Conservation (phyloP, 2,113 vertebrate genomes). For the Xenotilapia leptura region DNA sequence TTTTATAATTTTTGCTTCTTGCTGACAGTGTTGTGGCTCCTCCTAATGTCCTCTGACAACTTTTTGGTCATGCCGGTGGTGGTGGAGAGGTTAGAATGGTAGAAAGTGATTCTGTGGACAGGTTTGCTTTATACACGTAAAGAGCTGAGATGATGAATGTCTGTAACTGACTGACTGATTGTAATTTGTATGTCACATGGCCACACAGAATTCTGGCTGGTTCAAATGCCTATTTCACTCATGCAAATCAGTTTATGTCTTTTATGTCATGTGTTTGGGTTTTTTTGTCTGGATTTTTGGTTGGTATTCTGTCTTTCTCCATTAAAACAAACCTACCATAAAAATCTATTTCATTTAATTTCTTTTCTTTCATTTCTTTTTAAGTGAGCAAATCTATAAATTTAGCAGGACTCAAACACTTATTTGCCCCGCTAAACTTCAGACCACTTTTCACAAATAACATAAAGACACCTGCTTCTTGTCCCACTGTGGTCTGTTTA, state of each 20-base stretch:
- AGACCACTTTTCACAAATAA: neutral
- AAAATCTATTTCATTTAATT: neutral
- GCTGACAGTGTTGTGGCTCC: neutral
- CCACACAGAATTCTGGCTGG: neutral
- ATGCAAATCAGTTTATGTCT: neutral
- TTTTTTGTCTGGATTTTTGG: neutral
- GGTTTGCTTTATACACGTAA: neutral
- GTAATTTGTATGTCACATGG: neutral
- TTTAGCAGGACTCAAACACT: neutral
- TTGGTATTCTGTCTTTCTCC: neutral
- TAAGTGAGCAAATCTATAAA: neutral
- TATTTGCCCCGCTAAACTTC: neutral
- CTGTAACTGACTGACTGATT: neutral
- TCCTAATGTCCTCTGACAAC: neutral
- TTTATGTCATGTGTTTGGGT: neutral
- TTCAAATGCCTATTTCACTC: neutral
- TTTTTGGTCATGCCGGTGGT: accelerated
- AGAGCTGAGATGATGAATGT: neutral
- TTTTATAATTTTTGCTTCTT: neutral
- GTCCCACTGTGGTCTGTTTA: neutral
- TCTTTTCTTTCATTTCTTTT: neutral
- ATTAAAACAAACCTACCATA: neutral
- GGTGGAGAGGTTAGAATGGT: neutral
- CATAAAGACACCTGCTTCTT: neutral
- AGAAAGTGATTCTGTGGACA: neutral